Conservation (phyloP, 2,888 invertebrate species). For the Brachynemurus nebulosus region DNA sequence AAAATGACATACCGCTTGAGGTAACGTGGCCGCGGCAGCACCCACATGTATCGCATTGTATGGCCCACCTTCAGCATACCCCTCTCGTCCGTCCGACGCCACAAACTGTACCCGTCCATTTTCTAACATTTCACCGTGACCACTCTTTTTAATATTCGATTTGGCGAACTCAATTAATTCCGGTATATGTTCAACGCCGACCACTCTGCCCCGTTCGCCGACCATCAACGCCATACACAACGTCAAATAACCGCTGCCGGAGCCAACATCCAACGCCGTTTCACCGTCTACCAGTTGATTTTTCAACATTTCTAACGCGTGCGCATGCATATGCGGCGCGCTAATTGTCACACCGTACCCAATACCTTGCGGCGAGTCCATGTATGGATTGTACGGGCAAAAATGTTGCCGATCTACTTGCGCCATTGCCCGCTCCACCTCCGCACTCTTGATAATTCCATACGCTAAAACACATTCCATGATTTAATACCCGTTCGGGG, state of each 20-base stretch:
- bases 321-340: constrained; percentile 95
- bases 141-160: constrained; percentile 61
- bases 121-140: constrained; percentile 33
- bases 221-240: constrained; percentile 82
- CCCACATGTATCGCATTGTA: constrained; percentile 91
- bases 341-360: constrained; percentile 92
- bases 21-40: constrained; percentile 69
- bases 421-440: constrained; percentile 68
- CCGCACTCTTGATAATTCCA: constrained; percentile 60
- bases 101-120: constrained; percentile 16
- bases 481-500: too few species aligned
- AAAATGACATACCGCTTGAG: constrained; percentile 56
- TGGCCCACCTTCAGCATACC: constrained; percentile 59
- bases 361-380: constrained; percentile 86
- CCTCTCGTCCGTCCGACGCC: constrained; percentile 85
- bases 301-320: constrained; percentile 73
- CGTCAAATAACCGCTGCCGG: constrained; percentile 87
- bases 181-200: constrained; percentile 86
- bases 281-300: constrained; percentile 63
- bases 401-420: constrained; percentile 75
- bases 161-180: constrained; percentile 62
- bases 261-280: constrained; percentile 80
- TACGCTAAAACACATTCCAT: constrained; percentile 65
- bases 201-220: constrained; percentile 43
- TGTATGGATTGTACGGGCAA: constrained; percentile 62